Evolutionary conservation across 92 coral and sea anemone genomes (phyloP).

Genomic region (Zoanthus solanderi): DNA sequence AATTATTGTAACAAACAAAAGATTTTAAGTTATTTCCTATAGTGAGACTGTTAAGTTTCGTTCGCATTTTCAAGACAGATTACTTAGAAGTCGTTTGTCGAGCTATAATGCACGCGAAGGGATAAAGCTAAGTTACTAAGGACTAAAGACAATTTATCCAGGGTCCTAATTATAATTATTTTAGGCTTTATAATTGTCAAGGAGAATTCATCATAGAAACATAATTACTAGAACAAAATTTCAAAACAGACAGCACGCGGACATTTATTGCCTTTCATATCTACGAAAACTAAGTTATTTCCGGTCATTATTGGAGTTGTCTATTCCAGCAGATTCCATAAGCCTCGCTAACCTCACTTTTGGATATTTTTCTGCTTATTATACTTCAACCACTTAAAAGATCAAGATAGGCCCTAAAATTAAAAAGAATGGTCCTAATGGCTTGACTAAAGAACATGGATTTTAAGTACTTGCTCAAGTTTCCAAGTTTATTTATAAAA

Average conservation of each 20-base stretch:
- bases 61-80: background rate
- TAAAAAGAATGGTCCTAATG: slow-evolving; percentile 7
- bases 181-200: background rate
- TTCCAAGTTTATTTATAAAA: slow-evolving; percentile 5
- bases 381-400: slow-evolving; percentile 35
- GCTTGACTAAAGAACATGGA: background rate
- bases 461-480: slow-evolving; percentile 10
- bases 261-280: slow-evolving; percentile 54
- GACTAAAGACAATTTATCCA: background rate
- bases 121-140: too few species aligned
- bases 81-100: background rate
- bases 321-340: slow-evolving; percentile 66
- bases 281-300: slow-evolving; percentile 86
- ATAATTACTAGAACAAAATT: background rate
- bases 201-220: slow-evolving; percentile 12
- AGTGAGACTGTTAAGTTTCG: background rate
- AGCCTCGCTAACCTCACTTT: slow-evolving; percentile 35
- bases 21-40: too few species aligned
- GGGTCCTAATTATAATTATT: slow-evolving; percentile 1
- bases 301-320: slow-evolving; percentile 81
- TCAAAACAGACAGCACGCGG: background rate
- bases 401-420: slow-evolving; percentile 22
- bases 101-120: background rate
- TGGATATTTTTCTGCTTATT: slow-evolving; percentile 1
- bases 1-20: background rate